Base-by-base conservation (phyloP, 2,113 vertebrate genomes). In the Phalacrocorax carbo region DNA sequence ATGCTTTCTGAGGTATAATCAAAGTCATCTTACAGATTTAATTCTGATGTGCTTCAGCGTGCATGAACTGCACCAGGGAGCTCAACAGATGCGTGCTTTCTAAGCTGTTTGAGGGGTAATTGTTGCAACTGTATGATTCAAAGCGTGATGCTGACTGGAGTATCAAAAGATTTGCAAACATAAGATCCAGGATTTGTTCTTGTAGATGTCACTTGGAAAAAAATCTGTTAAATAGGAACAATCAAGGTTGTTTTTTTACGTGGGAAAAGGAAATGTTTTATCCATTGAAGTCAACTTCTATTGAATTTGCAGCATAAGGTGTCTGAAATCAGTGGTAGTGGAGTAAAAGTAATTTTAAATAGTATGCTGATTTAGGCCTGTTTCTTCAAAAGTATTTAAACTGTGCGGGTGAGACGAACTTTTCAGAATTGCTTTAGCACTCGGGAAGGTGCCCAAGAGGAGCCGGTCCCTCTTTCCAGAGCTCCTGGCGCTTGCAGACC, bases 61-160 rank as follows among this genome's bases (percentile, higher is more conserved):
- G 8, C 55, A 4, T 2, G 15, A 82, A 4, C 22, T 2, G 1
- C 12, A 15, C 40, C 22, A 2, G 11, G 71, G 30, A 46, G 71
- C 86, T 71, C 73, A 3, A 3, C 38, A 2, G 58, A 1, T 4
- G 22, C 0, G 6, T 2, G 2, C 32, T 29, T 6, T 5, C 21
- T 1, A 4, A 80, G 38, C 60, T 51, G 10, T 23, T 6, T 12
- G 58, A 32, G 62, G 49, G 51, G 36, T 27, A 3, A 4, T 29
- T 11, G 21, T 16, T 51, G 30, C 44, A n/a, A 1, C 57, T 8
- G 34, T 18, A 0, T 3, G 32, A 72, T 34, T 66, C 68, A 36
- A 40, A 61, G 30, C 3, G 7, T 21, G 79, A 7, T 46, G 54
- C 38, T 88, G 48, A 8, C 73, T 23, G 36, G 19, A 29, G 51